Percentiles rank a stretch among this genome's conserved stretches.
Evolutionary conservation across 2,888 invertebrate genomes (phyloP).

Genomic region (Sepiola atlantica): DNA sequence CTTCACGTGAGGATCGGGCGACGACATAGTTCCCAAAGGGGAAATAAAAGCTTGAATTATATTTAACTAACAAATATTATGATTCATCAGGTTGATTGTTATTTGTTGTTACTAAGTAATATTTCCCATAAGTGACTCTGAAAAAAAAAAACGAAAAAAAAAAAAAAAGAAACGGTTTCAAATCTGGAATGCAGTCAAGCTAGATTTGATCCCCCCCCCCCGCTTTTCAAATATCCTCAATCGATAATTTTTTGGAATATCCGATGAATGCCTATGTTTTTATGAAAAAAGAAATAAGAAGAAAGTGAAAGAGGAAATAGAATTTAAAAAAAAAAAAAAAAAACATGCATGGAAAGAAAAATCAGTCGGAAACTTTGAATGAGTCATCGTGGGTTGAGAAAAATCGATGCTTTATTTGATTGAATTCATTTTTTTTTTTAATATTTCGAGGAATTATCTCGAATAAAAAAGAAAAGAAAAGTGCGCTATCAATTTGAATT

Average conservation of each 20-base stretch:
- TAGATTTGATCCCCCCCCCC: background rate
- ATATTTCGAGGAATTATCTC: background rate
- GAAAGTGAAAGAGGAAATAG: background rate
- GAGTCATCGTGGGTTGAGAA: background rate
- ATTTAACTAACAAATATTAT: background rate
- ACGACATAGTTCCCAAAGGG: background rate
- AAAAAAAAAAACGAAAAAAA: background rate
- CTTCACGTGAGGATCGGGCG: background rate
- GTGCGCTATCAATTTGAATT: background rate
- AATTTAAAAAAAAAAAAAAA: background rate
- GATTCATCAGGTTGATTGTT: background rate
- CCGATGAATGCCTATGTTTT: background rate
- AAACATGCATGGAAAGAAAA: background rate
- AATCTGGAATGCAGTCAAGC: background rate
- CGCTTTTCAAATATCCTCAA: background rate
- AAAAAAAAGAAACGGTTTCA: too few species aligned
- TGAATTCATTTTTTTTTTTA: slow-evolving; percentile 32
- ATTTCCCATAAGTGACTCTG: background rate
- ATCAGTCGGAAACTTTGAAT: background rate
- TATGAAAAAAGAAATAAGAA: background rate
- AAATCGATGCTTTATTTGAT: background rate
- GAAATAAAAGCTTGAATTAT: background rate
- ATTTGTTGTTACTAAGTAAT: too few species aligned
- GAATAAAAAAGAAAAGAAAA: background rate
- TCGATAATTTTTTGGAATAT: background rate